phyloP scores from a whole-genome alignment of 2,888 invertebrate genomes.

The Entomobrya multifasciata region DNA sequence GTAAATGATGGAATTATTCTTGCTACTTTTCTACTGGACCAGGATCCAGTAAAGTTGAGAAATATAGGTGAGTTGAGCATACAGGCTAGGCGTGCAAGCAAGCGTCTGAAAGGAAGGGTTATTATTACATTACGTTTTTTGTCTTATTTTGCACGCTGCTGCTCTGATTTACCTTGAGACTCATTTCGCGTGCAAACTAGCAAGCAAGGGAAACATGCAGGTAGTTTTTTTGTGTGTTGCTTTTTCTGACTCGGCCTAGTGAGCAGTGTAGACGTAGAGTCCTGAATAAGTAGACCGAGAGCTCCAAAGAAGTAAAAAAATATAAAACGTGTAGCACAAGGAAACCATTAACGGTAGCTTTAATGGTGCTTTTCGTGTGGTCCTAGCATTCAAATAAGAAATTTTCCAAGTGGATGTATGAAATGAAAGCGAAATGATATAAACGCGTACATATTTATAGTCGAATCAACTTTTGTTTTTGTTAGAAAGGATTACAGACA shows the following conservation, averaged over 20 bases:
- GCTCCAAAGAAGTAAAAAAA: constrained; percentile 12
- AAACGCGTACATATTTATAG: neutral
- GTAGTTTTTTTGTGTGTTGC: neutral
- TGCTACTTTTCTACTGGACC: neutral
- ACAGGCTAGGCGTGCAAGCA: neutral
- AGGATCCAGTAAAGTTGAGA: neutral
- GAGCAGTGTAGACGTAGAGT: neutral
- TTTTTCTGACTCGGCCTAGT: neutral
- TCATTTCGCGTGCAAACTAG: constrained; percentile 57
- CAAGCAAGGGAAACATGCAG: constrained; percentile 27
- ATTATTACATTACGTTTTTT: constrained; percentile 50
- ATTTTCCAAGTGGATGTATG: constrained; percentile 26
- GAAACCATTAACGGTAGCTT: constrained; percentile 57
- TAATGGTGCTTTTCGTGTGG: constrained; percentile 48
- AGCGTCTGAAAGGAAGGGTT: neutral
- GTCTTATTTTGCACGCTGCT: constrained; percentile 33
- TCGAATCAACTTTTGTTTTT: constrained; percentile 12
- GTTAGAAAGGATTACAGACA: neutral
- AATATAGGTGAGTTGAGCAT: neutral
- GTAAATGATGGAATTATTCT: constrained; percentile 39
- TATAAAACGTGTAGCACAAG: constrained; percentile 35
- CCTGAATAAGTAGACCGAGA: constrained; percentile 22
- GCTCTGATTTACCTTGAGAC: constrained; percentile 63
- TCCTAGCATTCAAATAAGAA: constrained; percentile 57
- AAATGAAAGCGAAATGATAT: constrained; percentile 22